Percentiles rank a stretch among this genome's conserved stretches.
phyloP scores from a whole-genome alignment of 2,888 invertebrate genomes.

The Pristionchus maxplancki region DNA sequence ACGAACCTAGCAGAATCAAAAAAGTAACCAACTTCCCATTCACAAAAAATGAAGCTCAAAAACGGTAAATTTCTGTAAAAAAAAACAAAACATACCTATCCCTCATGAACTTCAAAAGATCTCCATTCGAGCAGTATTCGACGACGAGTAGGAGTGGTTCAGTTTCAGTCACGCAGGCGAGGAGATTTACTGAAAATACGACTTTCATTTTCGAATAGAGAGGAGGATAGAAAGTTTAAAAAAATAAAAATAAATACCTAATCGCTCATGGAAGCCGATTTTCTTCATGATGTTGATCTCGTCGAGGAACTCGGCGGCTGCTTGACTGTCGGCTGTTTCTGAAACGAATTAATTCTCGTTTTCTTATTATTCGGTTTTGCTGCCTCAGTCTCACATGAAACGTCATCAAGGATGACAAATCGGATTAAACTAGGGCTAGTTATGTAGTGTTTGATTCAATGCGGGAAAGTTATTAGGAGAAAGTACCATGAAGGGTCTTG shows the following conservation, averaged over 20 bases:
- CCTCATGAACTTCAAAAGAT: conserved; percentile 94
- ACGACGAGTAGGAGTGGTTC: conserved; percentile 80
- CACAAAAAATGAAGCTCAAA: too few species aligned
- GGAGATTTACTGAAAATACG: conserved; percentile 85
- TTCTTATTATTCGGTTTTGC: too few species aligned
- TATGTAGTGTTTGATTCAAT: too few species aligned
- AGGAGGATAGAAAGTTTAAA: background rate
- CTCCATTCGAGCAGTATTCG: conserved; percentile 84
- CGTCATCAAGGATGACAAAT: too few species aligned
- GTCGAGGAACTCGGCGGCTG: background rate
- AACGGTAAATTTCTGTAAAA: too few species aligned
- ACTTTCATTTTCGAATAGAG: background rate
- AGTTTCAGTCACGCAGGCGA: conserved; percentile 85
- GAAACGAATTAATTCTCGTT: background rate
- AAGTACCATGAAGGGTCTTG: conserved; percentile 8
- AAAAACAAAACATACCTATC: conserved; percentile 82
- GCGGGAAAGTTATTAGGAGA: background rate
- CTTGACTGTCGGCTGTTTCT: conserved; percentile 27
- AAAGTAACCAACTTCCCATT: too few species aligned
- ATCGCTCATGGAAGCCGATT: conserved; percentile 38
- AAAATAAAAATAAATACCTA: background rate
- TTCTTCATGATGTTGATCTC: conserved; percentile 42
- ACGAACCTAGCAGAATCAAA: too few species aligned
- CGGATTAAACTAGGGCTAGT: too few species aligned
- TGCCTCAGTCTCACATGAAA: too few species aligned